Conservation (phyloP, 2,797 vertebrate genomes). For the Mormyrops boulengeri region DNA sequence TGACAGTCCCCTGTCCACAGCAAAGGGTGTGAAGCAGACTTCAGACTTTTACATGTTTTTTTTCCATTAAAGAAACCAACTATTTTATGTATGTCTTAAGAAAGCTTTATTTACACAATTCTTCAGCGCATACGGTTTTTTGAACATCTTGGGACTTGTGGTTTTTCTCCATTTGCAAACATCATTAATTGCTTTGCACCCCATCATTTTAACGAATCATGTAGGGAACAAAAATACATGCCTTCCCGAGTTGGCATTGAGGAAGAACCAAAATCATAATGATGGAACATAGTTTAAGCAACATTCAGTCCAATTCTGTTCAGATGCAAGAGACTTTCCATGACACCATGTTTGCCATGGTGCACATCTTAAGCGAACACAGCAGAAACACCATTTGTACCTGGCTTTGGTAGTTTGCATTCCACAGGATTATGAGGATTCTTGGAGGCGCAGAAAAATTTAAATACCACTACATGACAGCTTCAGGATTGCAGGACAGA, state of each 20-base stretch:
- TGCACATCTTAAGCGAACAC: not conserved
- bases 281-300: not conserved
- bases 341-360: not conserved
- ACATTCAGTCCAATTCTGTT: not conserved
- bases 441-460: not conserved
- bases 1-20: not conserved
- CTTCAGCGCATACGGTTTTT: conserved; percentile 5
- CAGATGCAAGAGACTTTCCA: not conserved
- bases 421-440: not conserved
- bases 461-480: not conserved
- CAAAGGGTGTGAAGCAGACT: not conserved
- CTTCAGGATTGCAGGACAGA: conserved; percentile 1
- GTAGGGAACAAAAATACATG: not conserved
- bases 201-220: not conserved
- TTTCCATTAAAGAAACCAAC: not conserved
- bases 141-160: not conserved
- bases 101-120: conserved; percentile 27
- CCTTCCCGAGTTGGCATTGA: not conserved
- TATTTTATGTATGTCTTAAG: conserved; percentile 15
- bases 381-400: not conserved
- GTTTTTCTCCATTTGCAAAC: not conserved
- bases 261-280: not conserved
- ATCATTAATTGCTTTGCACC: not conserved
- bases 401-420: not conserved
- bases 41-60: not conserved